A percentile compares a stretch with the other conserved stretches of the same genome.
phyloP scores from a whole-genome alignment of 2,113 vertebrate genomes.

The Zosterops hypoxanthus region DNA sequence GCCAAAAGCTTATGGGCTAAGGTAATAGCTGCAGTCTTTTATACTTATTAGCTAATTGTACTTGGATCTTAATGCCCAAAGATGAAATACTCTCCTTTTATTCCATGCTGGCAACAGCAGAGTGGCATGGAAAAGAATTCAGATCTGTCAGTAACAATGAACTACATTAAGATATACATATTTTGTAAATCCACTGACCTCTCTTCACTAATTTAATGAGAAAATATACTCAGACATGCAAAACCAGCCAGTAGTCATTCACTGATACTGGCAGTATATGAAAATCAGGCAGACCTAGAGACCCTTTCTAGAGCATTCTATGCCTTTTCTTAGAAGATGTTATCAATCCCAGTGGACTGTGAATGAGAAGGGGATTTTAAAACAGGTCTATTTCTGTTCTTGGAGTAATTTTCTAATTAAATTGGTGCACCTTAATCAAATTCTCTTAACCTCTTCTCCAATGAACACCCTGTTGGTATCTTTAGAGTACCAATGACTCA shows the following conservation, averaged over 20 bases:
- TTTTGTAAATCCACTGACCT: neutral
- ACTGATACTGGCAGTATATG: neutral
- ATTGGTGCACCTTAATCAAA: neutral
- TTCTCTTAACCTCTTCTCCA: neutral
- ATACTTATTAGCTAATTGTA: conserved; percentile 41
- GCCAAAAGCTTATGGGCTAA: neutral
- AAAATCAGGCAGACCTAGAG: neutral
- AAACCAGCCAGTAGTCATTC: neutral
- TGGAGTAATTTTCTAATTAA: neutral
- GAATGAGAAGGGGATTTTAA: neutral
- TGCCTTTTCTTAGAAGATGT: neutral
- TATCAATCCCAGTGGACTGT: neutral
- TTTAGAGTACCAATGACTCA: neutral
- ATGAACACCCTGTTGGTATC: neutral
- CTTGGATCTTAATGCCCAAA: conserved; percentile 15
- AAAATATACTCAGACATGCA: neutral
- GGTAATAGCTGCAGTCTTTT: neutral
- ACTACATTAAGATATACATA: conserved; percentile 19
- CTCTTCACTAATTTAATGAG: neutral
- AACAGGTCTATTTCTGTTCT: neutral
- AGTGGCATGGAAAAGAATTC: conserved; percentile 4
- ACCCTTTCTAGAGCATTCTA: neutral
- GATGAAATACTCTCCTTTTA: conserved; percentile 23
- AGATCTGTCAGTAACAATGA: neutral
- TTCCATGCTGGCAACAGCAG: neutral